A percentile compares a stretch with the other conserved stretches of the same genome.
Conservation (phyloP, 2,888 invertebrate genomes). For the Drosophila kambysellisi region DNA sequence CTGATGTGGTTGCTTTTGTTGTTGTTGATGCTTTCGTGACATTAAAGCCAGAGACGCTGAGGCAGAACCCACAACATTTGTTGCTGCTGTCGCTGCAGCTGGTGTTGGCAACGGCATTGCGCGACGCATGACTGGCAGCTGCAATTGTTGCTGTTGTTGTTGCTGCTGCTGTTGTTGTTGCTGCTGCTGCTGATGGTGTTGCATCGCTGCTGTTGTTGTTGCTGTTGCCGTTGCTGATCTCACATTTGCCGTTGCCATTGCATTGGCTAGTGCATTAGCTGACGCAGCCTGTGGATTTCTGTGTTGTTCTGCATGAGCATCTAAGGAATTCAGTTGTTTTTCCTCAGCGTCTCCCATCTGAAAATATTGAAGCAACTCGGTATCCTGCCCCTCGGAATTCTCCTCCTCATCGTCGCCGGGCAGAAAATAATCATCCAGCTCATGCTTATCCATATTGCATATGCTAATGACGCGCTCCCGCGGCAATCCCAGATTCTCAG, state of each 20-base stretch:
- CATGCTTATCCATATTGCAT: conserved; percentile 92
- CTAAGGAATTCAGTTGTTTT: conserved; percentile 84
- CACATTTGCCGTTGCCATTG: conserved; percentile 29
- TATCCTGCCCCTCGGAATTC: conserved; percentile 92
- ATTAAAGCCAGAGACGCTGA: conserved; percentile 85
- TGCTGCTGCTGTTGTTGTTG: conserved; percentile 33
- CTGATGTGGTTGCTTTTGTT: conserved; percentile 54
- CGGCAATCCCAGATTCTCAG: conserved; percentile 86
- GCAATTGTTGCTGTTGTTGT: conserved; percentile 31
- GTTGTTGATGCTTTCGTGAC: conserved; percentile 84
- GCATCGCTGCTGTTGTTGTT: conserved; percentile 42
- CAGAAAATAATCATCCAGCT: conserved; percentile 91
- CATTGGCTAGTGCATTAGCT: conserved; percentile 42
- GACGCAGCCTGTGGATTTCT: conserved; percentile 78
- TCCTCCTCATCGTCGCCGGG: conserved; percentile 86
- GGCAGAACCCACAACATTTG: conserved; percentile 83
- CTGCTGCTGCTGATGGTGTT: conserved; percentile 42
- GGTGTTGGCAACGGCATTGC: conserved; percentile 41
- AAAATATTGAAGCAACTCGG: conserved; percentile 93
- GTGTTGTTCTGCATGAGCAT: conserved; percentile 80
- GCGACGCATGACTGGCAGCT: conserved; percentile 41
- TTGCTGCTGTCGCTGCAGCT: conserved; percentile 41
- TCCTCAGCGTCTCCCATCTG: conserved; percentile 86
- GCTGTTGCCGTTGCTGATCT: conserved; percentile 36
- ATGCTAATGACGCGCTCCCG: conserved; percentile 90